Conservation (phyloP, 2,113 vertebrate species). For the Etheostoma cragini region DNA sequence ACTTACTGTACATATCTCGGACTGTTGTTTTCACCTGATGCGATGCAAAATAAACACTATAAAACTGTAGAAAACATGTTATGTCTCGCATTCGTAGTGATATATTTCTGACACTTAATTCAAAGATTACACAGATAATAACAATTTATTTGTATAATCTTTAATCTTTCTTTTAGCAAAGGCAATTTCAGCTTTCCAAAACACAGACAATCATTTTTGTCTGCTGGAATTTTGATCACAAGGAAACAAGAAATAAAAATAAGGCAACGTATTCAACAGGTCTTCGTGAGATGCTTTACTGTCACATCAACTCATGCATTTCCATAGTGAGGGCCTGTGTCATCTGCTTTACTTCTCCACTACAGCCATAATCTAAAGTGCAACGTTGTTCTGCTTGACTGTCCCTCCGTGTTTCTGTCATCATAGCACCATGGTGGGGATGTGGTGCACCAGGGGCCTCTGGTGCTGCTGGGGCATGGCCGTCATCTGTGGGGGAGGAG, state of each 20-base stretch:
- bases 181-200: conserved; percentile 8
- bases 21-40: conserved; percentile 42
- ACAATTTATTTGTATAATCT: conserved; percentile 10
- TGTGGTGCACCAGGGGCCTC: conserved; percentile 87
- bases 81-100: not conserved
- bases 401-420: conserved; percentile 24
- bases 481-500: conserved; percentile 80
- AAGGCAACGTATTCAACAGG: conserved; percentile 23
- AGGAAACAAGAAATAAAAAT: conserved; percentile 31
- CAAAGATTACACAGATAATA: conserved; percentile 21
- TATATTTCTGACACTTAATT: conserved; percentile 12
- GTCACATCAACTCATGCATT: conserved; percentile 20
- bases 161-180: not conserved
- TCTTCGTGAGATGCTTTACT: conserved; percentile 37
- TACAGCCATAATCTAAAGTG: conserved; percentile 72
- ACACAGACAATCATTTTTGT: conserved; percentile 19
- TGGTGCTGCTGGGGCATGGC: conserved; percentile 82
- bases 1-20: conserved; percentile 37
- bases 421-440: conserved; percentile 95
- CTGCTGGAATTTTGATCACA: conserved; percentile 28
- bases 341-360: conserved; percentile 18
- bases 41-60: conserved; percentile 14
- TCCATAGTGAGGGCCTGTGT: not conserved
- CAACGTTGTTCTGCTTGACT: conserved; percentile 49
- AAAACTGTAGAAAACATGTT: conserved; percentile 14